These are phyloP conservation scores for Nestor notabilis DNA, from an alignment of 2,113 vertebrate genomes.

Conservation along the genomic window DNA sequence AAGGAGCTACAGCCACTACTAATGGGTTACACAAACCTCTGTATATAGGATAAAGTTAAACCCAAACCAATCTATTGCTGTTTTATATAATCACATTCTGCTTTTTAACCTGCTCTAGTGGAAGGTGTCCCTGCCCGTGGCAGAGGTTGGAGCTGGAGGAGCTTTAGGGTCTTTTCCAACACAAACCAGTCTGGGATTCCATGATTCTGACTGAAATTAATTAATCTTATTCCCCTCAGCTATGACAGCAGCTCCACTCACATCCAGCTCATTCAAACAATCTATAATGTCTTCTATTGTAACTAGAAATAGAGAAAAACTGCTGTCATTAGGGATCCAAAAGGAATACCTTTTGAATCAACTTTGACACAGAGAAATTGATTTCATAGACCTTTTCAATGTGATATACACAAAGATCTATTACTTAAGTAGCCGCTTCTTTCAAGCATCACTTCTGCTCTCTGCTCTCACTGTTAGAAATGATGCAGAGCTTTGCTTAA, in stretches of 20 bases:
- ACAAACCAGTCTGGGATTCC: neutral
- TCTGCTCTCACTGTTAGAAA: neutral
- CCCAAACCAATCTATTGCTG: neutral
- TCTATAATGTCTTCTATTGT: neutral
- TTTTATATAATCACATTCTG: neutral
- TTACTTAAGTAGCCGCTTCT: neutral
- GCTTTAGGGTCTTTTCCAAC: neutral
- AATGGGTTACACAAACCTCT: neutral
- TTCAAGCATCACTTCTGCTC: neutral
- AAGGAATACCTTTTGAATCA: neutral
- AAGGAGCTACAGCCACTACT: neutral
- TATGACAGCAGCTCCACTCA: neutral
- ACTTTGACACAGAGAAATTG: neutral
- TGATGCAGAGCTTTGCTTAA: neutral
- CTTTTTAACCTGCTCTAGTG: neutral
- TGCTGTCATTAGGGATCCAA: neutral
- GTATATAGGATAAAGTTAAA: neutral
- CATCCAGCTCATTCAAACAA: neutral
- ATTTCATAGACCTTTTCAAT: neutral
- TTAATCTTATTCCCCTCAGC: neutral
- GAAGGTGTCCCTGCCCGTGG: neutral
- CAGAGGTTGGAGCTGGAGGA: fast-evolving
- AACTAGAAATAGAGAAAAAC: neutral
- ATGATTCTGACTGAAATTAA: neutral
- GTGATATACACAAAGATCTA: neutral